These are phyloP conservation scores for Oncorhynchus mykiss DNA, from an alignment of 2,113 vertebrate species.

Conservation along the genomic window DNA sequence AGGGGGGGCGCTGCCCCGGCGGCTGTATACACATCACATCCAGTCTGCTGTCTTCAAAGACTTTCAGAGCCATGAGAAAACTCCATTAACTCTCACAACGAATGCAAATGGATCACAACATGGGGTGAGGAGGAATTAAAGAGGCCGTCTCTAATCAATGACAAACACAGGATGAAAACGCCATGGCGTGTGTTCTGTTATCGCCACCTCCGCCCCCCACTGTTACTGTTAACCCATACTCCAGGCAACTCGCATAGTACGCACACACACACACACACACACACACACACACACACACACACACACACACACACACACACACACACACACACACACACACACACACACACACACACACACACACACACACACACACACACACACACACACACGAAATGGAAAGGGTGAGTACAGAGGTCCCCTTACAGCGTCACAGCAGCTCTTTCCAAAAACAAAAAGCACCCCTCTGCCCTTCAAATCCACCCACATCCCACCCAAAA, in stretches of 20 bases:
- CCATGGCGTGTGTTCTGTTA: slow-evolving; percentile 54
- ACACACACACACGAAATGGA: slow-evolving; percentile 23
- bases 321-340: slow-evolving; percentile 7
- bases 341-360: slow-evolving; percentile 23
- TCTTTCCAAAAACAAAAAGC: slow-evolving; percentile 15
- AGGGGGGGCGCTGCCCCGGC: slow-evolving; percentile 85
- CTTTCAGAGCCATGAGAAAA: slow-evolving; percentile 91
- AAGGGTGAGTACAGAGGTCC: slow-evolving; percentile 10
- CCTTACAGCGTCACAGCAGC: slow-evolving; percentile 3
- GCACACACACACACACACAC: slow-evolving; percentile 25
- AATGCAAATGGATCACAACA: slow-evolving; percentile 99
- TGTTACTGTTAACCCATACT: slow-evolving; percentile 47
- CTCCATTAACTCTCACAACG: slow-evolving; percentile 99
- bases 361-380: slow-evolving; percentile 6
- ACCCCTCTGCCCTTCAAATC: slow-evolving; percentile 15
- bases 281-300: slow-evolving; percentile 20
- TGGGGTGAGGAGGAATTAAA: slow-evolving; percentile 99
- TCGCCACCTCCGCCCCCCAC: not conserved
- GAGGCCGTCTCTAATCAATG: slow-evolving; percentile 97
- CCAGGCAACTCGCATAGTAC: too few relatives aligned
- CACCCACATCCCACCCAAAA: slow-evolving; percentile 4
- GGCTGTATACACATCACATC: slow-evolving; percentile 99
- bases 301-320: slow-evolving; percentile 4
- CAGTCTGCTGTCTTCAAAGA: slow-evolving; percentile 99
- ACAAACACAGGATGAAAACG: slow-evolving; percentile 91